Evolutionary conservation across 2,888 invertebrate genomes (phyloP), one percentile per base, ranked within the genome.

Genomic region (Dyspetes luteomarginatus): DNA sequence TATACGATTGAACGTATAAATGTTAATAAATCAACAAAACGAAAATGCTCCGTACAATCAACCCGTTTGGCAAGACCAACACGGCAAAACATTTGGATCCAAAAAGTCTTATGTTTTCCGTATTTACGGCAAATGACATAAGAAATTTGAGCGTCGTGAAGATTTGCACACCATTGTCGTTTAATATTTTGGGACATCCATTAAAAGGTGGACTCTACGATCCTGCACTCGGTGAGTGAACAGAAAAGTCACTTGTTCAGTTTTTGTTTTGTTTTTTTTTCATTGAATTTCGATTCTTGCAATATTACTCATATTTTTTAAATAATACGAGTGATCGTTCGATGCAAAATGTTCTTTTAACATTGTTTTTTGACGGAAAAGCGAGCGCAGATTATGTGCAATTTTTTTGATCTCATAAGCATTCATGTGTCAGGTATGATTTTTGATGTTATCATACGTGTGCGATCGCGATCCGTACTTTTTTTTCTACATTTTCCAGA

Each of bases 161-260:
- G 92, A 94, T 99, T 48, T 94, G 95, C 1, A 97, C 97, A 50
- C 94, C 96, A 0, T 91, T 95, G 48, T 95, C 96, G 12, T 97
- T 98, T 88, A 97, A 98, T 92, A 92, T 94, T 0, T 93, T 98
- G 82, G 97, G 97, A 0, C 96, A 98, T 92, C 95, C 98, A 1
- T 93, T 95, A 3, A 93, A 94, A 68, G 97, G 97, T 26, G 99
- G 99, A n/a, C 93, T 99, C 0, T 98, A 99, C 92, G 99, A 99
- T 92, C 94, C 95, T 64, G 93, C 94, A 1, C 93, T 99, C 91
- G 99, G 97, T 93, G 92, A 90, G 77, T 83, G 22, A 71, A 24
- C 36, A 36, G 36, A 22, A 36, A 17, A 19, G 9, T 19, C 3
- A 55, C 9, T 36, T 7, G 9, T 12, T 36, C 12, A 36, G 9